Base-by-base conservation (phyloP, 2,113 vertebrate genomes). In the Dicerorhinus sumatrensis region DNA sequence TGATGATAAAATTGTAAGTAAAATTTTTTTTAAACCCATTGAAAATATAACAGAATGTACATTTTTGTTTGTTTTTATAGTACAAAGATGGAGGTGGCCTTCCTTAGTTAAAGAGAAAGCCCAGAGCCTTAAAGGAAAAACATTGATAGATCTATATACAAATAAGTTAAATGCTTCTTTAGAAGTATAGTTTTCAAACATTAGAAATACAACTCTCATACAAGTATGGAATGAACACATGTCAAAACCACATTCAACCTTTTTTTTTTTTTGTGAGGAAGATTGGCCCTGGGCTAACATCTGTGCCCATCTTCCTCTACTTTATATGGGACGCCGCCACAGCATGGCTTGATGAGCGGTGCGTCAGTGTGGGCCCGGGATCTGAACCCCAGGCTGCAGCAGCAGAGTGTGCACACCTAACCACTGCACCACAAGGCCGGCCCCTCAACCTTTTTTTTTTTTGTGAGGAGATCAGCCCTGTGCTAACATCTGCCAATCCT, bases 1-100 rank as follows among this genome's bases (percentile, higher is more conserved):
- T 82, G 20, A 79, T 81, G 20, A 79, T 82, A 82, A 92, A 92
- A 82, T 79, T 87, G 23, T 51, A 72, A 83, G 39, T 73, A 92
- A 81, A 81, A 48, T 4, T 27, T 48, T n/a, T 81, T 46, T 27
- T 25, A 25, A 82, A 72, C 25, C 20, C 82, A 23, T 89, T 33
- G 58, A 29, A 29, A 90, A 72, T 46, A 42, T 42, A 58, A 72
- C 8, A 67, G 33, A 62, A 36, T 88, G 31, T 31, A 54, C 48
- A 67, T 46, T 91, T 58, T 91, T 82, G n/a, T 39, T 60, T 62
- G 20, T 46, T 82, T 91, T 70, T 72, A 63, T 6, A 36, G 48
- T 83, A 31, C 42, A 84, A 10, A 63, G 17, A 36, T 51, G 69
- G 56, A 84, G 10, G 11, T 63, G 33, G 25, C 67, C 20, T 75